Evolutionary conservation across 1,140 invertebrate species (phyloP).

Genomic region (Heliconius melpomene): DNA sequence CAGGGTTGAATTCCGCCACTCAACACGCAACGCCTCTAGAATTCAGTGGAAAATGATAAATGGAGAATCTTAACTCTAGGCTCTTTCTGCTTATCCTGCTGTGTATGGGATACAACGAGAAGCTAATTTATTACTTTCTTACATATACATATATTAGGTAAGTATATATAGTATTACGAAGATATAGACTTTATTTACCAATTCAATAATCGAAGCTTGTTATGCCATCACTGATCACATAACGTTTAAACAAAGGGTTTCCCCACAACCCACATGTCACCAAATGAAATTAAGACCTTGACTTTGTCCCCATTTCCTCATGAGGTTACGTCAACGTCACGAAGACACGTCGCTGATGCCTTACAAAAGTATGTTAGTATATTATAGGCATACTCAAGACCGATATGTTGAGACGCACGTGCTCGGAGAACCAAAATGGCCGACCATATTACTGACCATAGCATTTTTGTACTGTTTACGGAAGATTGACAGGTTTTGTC

Average conservation of each 20-base stretch:
- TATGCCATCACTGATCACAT: neutral
- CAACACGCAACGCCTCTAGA: too few relatives aligned
- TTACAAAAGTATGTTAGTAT: neutral
- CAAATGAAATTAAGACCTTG: slow-evolving; percentile 64
- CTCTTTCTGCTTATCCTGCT: too few relatives aligned
- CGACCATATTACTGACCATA: neutral
- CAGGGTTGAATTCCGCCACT: too few relatives aligned
- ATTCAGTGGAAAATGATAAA: too few relatives aligned
- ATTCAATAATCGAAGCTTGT: neutral
- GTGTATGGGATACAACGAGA: too few relatives aligned
- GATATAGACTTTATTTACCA: slow-evolving; percentile 41
- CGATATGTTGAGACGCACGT: neutral
- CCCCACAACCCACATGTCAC: slow-evolving; percentile 18
- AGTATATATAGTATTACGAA: slow-evolving; percentile 41
- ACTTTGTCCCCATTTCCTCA: slow-evolving; percentile 60
- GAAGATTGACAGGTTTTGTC: neutral
- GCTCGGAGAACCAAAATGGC: neutral
- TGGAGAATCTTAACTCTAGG: too few relatives aligned
- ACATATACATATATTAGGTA: too few relatives aligned
- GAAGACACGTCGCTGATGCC: neutral
- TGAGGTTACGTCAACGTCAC: slow-evolving; percentile 33
- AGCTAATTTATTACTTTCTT: slow-evolving; percentile 3
- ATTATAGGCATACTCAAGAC: neutral
- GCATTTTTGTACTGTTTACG: neutral
- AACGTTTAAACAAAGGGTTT: slow-evolving; percentile 19